phyloP scores from a whole-genome alignment of 1,140 invertebrate species.

The Neodiprion pinetum region DNA sequence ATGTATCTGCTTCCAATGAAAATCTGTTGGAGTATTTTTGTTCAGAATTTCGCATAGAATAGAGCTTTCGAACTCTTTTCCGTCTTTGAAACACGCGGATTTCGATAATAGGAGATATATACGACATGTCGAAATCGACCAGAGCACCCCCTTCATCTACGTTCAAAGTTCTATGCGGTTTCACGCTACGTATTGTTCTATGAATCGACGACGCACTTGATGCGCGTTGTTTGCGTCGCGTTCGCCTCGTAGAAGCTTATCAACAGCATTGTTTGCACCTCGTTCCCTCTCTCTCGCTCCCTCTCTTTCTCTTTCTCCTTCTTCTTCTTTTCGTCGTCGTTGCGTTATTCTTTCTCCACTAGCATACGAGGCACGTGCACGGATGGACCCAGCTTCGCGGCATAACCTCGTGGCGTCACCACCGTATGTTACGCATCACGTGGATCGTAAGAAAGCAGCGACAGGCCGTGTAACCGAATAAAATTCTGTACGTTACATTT shows the following conservation, averaged over 20 bases:
- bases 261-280: constrained; percentile 27
- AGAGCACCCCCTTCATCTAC: too few species aligned
- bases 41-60: too few species aligned
- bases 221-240: background rate
- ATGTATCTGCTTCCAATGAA: too few species aligned
- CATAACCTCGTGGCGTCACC: background rate
- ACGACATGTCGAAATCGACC: too few species aligned
- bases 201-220: background rate
- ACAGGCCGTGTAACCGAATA: too few species aligned
- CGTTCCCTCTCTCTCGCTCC: background rate
- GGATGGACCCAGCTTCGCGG: background rate
- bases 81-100: too few species aligned
- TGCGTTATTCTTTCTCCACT: background rate
- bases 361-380: background rate
- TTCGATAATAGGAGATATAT: too few species aligned
- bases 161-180: background rate
- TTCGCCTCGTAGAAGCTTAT: background rate
- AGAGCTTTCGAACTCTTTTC: too few species aligned
- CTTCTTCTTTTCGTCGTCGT: background rate
- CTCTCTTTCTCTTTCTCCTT: background rate
- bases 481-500: too few species aligned
- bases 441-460: background rate
- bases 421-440: background rate
- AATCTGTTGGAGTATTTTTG: too few species aligned
- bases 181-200: background rate